These are phyloP conservation scores for Monochamus saltuarius DNA, from an alignment of 1,140 invertebrate species.

Conservation along the genomic window DNA sequence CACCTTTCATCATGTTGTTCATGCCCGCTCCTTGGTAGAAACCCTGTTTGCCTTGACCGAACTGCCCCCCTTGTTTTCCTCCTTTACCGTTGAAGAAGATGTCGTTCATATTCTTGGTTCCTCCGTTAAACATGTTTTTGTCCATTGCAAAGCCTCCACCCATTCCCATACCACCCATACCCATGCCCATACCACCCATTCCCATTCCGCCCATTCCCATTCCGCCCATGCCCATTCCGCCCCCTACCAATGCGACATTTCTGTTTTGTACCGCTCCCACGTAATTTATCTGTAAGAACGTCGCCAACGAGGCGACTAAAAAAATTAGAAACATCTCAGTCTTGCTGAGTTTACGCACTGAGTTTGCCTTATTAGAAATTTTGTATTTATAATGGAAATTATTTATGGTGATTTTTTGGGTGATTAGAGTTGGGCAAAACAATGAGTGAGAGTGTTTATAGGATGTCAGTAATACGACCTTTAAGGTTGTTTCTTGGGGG, in stretches of 20 bases:
- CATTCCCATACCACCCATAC: slow-evolving; percentile 51
- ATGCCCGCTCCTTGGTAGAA: slow-evolving; percentile 39
- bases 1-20: slow-evolving; percentile 55
- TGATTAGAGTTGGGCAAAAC: too few relatives aligned
- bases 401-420: too few relatives aligned
- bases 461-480: too few relatives aligned
- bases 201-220: slow-evolving; percentile 31
- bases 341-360: too few relatives aligned
- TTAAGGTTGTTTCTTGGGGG: too few relatives aligned
- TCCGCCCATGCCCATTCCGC: slow-evolving; percentile 29
- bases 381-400: too few relatives aligned
- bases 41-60: slow-evolving; percentile 57
- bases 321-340: too few relatives aligned
- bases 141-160: slow-evolving; percentile 53
- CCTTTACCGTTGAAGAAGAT: slow-evolving; percentile 56
- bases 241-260: background rate
- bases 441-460: too few relatives aligned
- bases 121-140: slow-evolving; percentile 57
- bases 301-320: slow-evolving; percentile 24
- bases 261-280: slow-evolving; percentile 13
- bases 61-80: slow-evolving; percentile 56
- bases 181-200: slow-evolving; percentile 49
- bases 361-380: too few relatives aligned
- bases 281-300: slow-evolving; percentile 28
- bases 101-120: slow-evolving; percentile 57